phyloP scores from a whole-genome alignment of 2,113 vertebrate genomes.

The Hippocampus abdominalis region DNA sequence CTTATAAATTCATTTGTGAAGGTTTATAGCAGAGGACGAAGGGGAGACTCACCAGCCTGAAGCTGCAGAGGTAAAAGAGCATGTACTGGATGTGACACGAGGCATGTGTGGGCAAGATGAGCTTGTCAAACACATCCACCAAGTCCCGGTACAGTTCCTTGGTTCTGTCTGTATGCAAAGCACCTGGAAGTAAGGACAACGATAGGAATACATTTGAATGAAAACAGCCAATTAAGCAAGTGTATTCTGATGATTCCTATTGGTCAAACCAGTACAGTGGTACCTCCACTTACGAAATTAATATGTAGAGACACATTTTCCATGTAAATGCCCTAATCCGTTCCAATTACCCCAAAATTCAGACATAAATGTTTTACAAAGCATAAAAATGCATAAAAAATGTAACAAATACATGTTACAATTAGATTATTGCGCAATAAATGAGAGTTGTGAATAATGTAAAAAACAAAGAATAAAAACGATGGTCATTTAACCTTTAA shows the following conservation, averaged over 20 bases:
- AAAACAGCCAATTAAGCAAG: not conserved
- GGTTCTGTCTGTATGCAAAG: constrained; percentile 74
- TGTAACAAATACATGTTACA: too few relatives aligned
- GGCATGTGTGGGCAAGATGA: constrained; percentile 91
- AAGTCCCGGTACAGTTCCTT: constrained; percentile 89
- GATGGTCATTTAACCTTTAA: too few relatives aligned
- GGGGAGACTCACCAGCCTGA: constrained; percentile 84
- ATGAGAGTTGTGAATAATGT: too few relatives aligned
- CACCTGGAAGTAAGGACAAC: constrained; percentile 60
- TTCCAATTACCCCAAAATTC: too few relatives aligned
- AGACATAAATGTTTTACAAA: too few relatives aligned
- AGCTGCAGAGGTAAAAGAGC: constrained; percentile 94
- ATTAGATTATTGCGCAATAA: too few relatives aligned
- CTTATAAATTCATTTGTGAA: too few relatives aligned
- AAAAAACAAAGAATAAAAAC: too few relatives aligned
- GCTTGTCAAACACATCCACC: constrained; percentile 85
- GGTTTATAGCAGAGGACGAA: not conserved
- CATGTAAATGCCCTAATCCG: too few relatives aligned
- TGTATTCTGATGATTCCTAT: not conserved
- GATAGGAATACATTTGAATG: not conserved
- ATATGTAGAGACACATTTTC: too few relatives aligned
- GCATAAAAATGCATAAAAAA: too few relatives aligned
- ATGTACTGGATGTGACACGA: constrained; percentile 89
- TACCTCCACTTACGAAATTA: too few relatives aligned
- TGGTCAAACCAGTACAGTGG: not conserved